Evolutionary conservation across 2,797 vertebrate species (phyloP).

Genomic region (Nannoperca obscura): DNA sequence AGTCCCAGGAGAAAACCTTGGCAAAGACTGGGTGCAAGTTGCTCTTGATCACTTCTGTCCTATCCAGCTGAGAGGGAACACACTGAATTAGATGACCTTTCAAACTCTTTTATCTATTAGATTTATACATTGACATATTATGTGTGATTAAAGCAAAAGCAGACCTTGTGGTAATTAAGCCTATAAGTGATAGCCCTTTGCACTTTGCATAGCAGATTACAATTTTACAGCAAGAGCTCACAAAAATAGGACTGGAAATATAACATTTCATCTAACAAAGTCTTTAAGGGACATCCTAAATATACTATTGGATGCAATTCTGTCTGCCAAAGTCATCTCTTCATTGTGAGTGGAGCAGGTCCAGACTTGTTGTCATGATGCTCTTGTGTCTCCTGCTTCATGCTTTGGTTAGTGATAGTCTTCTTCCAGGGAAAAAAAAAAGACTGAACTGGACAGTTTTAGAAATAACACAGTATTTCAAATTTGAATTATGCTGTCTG

Average conservation of each 20-base stretch:
- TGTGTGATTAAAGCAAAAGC: constrained; percentile 14
- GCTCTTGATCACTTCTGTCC: constrained; percentile 96
- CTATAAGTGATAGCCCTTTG: constrained; percentile 1
- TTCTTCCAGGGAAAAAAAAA: constrained; percentile 7
- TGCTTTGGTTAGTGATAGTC: not conserved
- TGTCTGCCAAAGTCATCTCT: constrained; percentile 13
- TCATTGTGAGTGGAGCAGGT: constrained; percentile 23
- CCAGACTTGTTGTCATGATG: constrained; percentile 9
- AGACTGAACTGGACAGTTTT: constrained; percentile 1
- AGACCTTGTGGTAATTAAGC: constrained; percentile 8
- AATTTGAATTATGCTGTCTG: not conserved
- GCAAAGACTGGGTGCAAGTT: constrained; percentile 95
- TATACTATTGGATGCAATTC: not conserved
- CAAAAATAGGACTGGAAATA: constrained; percentile 15
- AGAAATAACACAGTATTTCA: not conserved
- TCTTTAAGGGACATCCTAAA: constrained; percentile 19
- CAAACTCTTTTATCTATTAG: not conserved
- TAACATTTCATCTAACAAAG: not conserved
- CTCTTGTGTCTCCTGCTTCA: constrained; percentile 30
- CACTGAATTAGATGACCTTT: constrained; percentile 3
- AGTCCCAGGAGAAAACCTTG: constrained; percentile 94
- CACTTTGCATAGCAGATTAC: too few relatives aligned
- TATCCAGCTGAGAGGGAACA: constrained; percentile 88
- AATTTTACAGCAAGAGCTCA: constrained; percentile 7
- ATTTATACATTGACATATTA: constrained; percentile 9